A percentile compares a stretch with the other conserved stretches of the same genome.
Conservation (phyloP, 2,113 vertebrate genomes). For the Scopus umbretta region DNA sequence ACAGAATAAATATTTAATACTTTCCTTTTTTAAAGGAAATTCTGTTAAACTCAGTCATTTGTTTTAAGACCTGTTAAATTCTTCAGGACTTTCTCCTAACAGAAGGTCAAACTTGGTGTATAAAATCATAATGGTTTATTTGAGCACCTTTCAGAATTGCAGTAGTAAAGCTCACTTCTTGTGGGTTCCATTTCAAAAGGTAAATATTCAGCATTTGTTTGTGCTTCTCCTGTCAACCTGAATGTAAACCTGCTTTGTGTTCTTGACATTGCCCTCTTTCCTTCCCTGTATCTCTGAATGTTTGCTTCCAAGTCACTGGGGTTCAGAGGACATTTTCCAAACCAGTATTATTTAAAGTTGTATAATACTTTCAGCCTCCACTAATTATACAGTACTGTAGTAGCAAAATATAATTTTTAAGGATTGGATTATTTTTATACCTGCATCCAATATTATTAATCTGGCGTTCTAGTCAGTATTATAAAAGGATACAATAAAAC, state of each 20-base stretch:
- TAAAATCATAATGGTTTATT: constrained; percentile 17
- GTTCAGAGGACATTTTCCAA: constrained; percentile 46
- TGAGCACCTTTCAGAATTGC: background rate
- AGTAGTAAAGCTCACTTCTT: background rate
- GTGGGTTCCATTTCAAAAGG: background rate
- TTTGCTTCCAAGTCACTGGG: constrained; percentile 43
- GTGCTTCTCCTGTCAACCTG: constrained; percentile 31
- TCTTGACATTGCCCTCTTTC: constrained; percentile 38
- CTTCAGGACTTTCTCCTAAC: background rate
- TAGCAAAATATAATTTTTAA: constrained; percentile 76
- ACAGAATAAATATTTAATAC: background rate
- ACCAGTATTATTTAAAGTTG: constrained; percentile 78
- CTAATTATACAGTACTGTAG: constrained; percentile 78
- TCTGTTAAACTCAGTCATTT: background rate
- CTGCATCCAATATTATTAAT: constrained; percentile 63
- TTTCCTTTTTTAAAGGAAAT: background rate
- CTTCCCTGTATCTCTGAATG: constrained; percentile 42
- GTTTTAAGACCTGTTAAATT: background rate
- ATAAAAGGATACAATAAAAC: constrained; percentile 75
- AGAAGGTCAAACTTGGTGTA: background rate
- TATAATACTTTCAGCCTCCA: constrained; percentile 71
- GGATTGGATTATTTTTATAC: constrained; percentile 81
- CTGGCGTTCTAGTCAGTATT: constrained; percentile 84
- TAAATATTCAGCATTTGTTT: constrained; percentile 2
- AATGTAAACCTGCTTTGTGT: constrained; percentile 11